These are phyloP conservation scores for Pipistrellus nathusii DNA, from an alignment of 2,797 vertebrate genomes.

Conservation along the genomic window DNA sequence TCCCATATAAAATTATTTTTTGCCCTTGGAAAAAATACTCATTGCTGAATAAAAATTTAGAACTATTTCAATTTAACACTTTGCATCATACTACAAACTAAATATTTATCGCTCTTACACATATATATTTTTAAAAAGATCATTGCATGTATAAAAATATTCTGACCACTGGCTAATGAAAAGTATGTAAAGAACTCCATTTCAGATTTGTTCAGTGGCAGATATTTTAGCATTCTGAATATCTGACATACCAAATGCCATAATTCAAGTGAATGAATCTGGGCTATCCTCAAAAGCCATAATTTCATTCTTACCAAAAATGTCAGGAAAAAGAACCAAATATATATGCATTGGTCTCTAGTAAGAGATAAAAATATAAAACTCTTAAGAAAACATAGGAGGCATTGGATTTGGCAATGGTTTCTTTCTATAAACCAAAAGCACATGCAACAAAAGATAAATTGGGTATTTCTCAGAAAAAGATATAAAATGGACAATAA, in stretches of 20 bases:
- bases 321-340: slow-evolving; percentile 20
- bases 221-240: slow-evolving; percentile 18
- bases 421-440: too few relatives aligned
- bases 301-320: slow-evolving; percentile 51
- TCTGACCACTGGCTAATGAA: neutral
- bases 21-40: neutral
- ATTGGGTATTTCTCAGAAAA: neutral
- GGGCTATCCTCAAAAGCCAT: neutral
- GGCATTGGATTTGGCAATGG: too few relatives aligned
- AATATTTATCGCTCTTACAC: too few relatives aligned
- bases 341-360: neutral
- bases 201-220: neutral
- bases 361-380: too few relatives aligned
- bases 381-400: too few relatives aligned
- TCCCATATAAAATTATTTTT: neutral
- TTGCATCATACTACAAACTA: neutral
- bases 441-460: too few relatives aligned
- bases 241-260: neutral
- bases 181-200: neutral
- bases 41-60: slow-evolving; percentile 37
- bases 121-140: too few relatives aligned
- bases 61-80: slow-evolving; percentile 39
- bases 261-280: slow-evolving; percentile 20
- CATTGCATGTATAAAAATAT: neutral
- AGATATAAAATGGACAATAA: neutral